These are phyloP conservation scores for Coptotermes formosanus DNA, from an alignment of 1,140 invertebrate genomes.

Conservation along the genomic window DNA sequence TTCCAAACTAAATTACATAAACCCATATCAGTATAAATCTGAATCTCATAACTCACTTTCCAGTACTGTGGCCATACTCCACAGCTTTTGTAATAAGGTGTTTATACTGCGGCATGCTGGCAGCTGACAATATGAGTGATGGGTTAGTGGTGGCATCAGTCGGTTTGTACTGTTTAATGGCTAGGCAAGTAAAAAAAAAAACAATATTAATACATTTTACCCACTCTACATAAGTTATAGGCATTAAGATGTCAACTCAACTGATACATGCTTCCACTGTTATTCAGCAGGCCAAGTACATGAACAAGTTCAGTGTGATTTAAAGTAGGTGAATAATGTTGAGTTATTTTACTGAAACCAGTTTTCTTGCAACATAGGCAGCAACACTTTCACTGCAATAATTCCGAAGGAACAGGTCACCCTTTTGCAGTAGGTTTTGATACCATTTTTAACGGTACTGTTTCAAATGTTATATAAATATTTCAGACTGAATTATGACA, in stretches of 20 bases:
- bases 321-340: neutral
- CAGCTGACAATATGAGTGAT: constrained; percentile 91
- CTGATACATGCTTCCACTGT: neutral
- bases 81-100: constrained; percentile 87
- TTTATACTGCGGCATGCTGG: constrained; percentile 88
- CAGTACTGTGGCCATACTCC: constrained; percentile 74
- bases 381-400: neutral
- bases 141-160: constrained; percentile 99
- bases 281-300: neutral
- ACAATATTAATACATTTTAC: neutral
- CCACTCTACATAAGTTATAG: neutral
- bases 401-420: too few relatives aligned
- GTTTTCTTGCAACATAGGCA: neutral
- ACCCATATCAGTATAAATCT: neutral
- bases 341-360: neutral
- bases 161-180: constrained; percentile 94
- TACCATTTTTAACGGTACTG: too few relatives aligned
- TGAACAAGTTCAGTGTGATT: neutral
- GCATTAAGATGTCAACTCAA: neutral
- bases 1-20: neutral
- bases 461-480: too few relatives aligned
- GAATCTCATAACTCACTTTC: constrained; percentile 56
- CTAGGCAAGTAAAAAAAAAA: constrained; percentile 57
- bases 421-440: too few relatives aligned
- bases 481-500: too few relatives aligned